These are phyloP conservation scores for Mallotus villosus DNA, from an alignment of 2,797 vertebrate species.

Conservation along the genomic window DNA sequence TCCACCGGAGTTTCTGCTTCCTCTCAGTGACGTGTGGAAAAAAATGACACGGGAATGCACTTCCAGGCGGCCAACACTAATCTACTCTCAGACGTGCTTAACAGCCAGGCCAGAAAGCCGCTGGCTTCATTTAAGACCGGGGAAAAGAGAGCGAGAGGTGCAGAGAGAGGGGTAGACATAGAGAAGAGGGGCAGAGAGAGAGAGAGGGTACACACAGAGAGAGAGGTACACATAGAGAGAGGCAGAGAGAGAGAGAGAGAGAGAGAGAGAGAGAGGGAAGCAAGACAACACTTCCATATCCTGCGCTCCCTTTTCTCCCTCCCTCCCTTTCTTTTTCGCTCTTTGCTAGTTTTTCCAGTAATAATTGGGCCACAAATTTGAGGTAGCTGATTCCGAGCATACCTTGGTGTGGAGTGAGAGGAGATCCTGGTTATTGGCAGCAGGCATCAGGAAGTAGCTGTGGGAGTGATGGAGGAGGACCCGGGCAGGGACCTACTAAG, in stretches of 20 bases:
- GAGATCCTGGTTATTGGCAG: conserved; percentile 1
- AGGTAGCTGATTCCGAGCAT: background rate
- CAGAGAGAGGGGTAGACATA: background rate
- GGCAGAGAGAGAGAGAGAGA: background rate
- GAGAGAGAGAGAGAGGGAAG: background rate
- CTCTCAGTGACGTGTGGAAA: background rate
- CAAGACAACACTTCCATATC: too few species aligned
- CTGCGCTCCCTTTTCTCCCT: too few species aligned
- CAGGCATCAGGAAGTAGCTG: conserved; percentile 12
- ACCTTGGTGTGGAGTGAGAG: background rate
- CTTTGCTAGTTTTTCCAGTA: background rate
- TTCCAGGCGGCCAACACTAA: background rate
- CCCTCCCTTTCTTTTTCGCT: background rate
- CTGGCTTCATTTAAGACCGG: background rate
- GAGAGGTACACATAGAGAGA: background rate
- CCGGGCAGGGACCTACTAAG: background rate
- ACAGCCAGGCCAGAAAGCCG: background rate
- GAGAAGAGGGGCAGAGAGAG: background rate
- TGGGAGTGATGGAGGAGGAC: conserved; percentile 19
- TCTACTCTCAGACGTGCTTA: background rate
- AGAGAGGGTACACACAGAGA: background rate
- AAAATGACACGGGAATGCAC: conserved; percentile 6
- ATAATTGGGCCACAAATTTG: background rate
- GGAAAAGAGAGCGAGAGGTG: background rate
- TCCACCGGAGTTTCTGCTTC: background rate